Conservation (phyloP, 2,888 invertebrate genomes). For the Phoronis australis region DNA sequence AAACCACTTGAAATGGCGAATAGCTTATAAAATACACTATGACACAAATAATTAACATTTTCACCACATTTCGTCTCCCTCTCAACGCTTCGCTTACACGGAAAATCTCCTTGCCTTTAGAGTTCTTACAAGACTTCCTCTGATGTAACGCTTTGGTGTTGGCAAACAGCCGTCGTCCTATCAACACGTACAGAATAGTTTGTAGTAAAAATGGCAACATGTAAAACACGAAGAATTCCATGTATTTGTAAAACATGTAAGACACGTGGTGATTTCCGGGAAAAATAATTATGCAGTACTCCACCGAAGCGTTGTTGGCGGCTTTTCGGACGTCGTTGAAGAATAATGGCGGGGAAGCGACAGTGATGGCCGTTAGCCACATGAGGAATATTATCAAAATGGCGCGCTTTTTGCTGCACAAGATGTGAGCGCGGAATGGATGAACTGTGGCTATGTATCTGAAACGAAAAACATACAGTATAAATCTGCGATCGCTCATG, state of each 20-base stretch:
- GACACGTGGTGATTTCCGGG: slow-evolving; percentile 25
- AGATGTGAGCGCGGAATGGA: slow-evolving; percentile 51
- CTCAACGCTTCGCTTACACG: slow-evolving; percentile 37
- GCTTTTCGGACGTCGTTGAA: slow-evolving; percentile 36
- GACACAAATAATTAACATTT: slow-evolving; percentile 55
- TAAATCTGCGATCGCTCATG: no score
- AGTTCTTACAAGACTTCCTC: slow-evolving; percentile 22
- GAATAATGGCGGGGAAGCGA: slow-evolving; percentile 45
- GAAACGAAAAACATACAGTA: no score
- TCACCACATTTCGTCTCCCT: slow-evolving; percentile 52
- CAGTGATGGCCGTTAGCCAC: slow-evolving; percentile 46
- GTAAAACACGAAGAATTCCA: slow-evolving; percentile 48
- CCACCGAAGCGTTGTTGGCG: slow-evolving; percentile 21
- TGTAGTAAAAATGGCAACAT: slow-evolving; percentile 48
- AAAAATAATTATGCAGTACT: slow-evolving; percentile 43
- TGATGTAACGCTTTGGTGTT: slow-evolving; percentile 36
- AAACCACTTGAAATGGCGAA: slow-evolving; percentile 52
- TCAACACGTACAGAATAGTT: slow-evolving; percentile 43
- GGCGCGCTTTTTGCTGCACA: slow-evolving; percentile 46
- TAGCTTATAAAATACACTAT: slow-evolving; percentile 55
- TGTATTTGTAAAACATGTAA: slow-evolving; percentile 38
- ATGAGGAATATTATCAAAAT: slow-evolving; percentile 41
- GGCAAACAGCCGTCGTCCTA: slow-evolving; percentile 44
- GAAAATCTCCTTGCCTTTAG: slow-evolving; percentile 22
- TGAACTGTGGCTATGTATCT: slow-evolving; percentile 53